Conservation (phyloP, 1,140 invertebrate genomes). For the Eueides isabella region DNA sequence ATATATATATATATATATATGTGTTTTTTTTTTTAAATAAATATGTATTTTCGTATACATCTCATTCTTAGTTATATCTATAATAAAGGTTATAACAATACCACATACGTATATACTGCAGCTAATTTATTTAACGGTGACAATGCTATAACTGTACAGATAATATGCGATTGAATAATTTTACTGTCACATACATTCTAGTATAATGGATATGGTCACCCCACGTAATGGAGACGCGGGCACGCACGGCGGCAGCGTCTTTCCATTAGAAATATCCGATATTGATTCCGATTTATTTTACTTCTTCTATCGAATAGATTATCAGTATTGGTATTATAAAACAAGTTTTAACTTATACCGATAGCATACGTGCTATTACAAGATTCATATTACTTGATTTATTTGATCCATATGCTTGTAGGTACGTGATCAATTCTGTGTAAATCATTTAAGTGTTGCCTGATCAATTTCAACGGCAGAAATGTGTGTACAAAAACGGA, state of each 20-base stretch:
- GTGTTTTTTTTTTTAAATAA: too few relatives aligned
- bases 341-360: conserved; percentile 43
- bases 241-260: conserved; percentile 39
- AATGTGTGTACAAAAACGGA: background rate
- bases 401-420: background rate
- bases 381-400: conserved; percentile 18
- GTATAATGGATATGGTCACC: conserved; percentile 4
- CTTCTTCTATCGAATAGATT: conserved; percentile 63
- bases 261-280: conserved; percentile 61
- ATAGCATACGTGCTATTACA: conserved; percentile 13
- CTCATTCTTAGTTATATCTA: too few relatives aligned
- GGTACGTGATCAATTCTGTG: background rate
- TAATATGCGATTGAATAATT: background rate
- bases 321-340: conserved; percentile 52
- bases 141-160: background rate
- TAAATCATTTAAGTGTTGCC: background rate
- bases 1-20: too few relatives aligned
- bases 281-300: conserved; percentile 73
- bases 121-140: conserved; percentile 3
- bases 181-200: background rate
- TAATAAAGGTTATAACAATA: background rate
- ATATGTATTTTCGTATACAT: too few relatives aligned
- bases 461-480: background rate
- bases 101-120: background rate
- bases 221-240: conserved; percentile 27